Percentiles rank a stretch among this genome's conserved stretches.
Evolutionary conservation across 2,113 vertebrate species (phyloP).

Genomic region (Campylomormyrus numenius): DNA sequence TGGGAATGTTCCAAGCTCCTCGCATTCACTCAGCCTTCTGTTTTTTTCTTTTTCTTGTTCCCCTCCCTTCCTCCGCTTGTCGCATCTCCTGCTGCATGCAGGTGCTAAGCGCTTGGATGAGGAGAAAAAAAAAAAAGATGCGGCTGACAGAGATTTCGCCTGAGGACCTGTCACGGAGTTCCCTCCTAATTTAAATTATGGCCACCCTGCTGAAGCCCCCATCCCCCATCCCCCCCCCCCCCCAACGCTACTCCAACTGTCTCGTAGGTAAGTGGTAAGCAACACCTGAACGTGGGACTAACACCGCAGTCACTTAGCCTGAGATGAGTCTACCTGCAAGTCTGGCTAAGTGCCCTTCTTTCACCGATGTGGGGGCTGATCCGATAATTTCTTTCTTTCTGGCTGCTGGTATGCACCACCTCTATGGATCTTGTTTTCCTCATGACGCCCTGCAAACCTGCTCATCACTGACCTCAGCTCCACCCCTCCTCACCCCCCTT

Average conservation of each 20-base stretch:
- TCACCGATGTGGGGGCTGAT: neutral
- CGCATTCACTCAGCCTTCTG: neutral
- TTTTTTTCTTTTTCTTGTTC: neutral
- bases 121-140: neutral
- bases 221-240: neutral
- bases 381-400: neutral
- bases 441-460: neutral
- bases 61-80: neutral
- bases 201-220: neutral
- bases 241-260: neutral
- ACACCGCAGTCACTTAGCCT: neutral
- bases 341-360: neutral
- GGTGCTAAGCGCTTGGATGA: conserved; percentile 2
- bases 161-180: neutral
- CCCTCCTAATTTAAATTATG: conserved; percentile 4
- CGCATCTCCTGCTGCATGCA: neutral
- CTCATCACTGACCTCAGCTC: neutral
- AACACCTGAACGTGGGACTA: conserved; percentile 3
- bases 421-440: neutral
- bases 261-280: neutral
- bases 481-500: neutral
- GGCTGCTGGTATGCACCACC: neutral
- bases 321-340: neutral
- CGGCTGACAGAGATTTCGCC: neutral
- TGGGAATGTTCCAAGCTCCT: neutral